phyloP scores from a whole-genome alignment of 2,113 vertebrate species.

The Crotalus viridis region DNA sequence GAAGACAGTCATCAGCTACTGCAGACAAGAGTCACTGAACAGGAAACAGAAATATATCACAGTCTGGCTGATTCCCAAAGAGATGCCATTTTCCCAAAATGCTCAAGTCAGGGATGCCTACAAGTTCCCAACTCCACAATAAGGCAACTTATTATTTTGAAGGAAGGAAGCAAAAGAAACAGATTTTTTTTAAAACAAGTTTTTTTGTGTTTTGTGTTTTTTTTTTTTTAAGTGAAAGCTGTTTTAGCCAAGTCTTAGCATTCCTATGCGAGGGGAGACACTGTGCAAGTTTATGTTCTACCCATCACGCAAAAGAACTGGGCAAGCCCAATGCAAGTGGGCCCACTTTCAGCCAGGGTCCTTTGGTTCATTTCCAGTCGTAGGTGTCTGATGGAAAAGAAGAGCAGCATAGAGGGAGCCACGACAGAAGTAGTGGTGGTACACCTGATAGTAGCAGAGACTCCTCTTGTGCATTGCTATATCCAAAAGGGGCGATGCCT shows the following conservation, averaged over 20 bases:
- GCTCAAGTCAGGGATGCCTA: conserved; percentile 31
- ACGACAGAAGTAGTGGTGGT: conserved; percentile 42
- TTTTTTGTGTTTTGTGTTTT: conserved; percentile 34
- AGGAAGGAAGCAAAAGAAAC: conserved; percentile 74
- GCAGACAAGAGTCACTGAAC: conserved; percentile 50
- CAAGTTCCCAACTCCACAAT: conserved; percentile 71
- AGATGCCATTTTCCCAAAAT: conserved; percentile 11
- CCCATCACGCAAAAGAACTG: conserved; percentile 45
- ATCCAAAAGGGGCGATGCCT: conserved; percentile 27
- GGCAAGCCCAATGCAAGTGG: conserved; percentile 39
- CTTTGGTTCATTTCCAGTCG: conserved; percentile 79
- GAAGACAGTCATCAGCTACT: not conserved
- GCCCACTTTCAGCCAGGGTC: conserved; percentile 61
- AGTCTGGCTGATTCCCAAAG: not conserved
- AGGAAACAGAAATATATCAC: not conserved
- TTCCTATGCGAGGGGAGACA: conserved; percentile 57
- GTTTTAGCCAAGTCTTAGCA: conserved; percentile 69
- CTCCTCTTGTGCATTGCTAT: conserved; percentile 10
- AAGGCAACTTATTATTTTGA: conserved; percentile 79
- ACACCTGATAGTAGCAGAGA: not conserved
- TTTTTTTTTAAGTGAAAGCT: conserved; percentile 72
- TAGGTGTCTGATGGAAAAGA: conserved; percentile 60
- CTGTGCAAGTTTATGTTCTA: conserved; percentile 24
- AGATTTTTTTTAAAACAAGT: conserved; percentile 39
- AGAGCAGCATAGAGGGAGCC: conserved; percentile 48